phyloP scores from a whole-genome alignment of 2,888 invertebrate genomes.

The Metallyticus violacea region DNA sequence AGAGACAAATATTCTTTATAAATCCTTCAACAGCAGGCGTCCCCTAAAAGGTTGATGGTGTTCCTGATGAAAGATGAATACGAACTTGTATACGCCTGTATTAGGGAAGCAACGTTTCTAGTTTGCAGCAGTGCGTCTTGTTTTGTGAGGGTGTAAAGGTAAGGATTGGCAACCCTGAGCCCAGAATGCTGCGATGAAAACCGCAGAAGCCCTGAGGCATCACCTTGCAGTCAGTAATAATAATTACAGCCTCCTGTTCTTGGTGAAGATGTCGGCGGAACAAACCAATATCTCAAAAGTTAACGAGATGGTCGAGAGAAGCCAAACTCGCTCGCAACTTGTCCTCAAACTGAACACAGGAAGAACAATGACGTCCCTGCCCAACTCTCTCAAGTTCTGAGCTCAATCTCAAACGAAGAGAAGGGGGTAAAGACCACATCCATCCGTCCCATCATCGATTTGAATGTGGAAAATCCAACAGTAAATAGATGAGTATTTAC shows the following conservation, averaged over 20 bases:
- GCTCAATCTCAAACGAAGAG: neutral
- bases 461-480: neutral
- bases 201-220: neutral
- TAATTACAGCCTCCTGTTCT: neutral
- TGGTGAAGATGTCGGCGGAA: conserved; percentile 7
- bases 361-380: neutral
- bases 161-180: conserved; percentile 13
- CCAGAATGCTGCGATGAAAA: neutral
- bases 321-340: neutral
- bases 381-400: neutral
- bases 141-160: neutral
- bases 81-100: no score
- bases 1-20: no score
- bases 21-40: no score
- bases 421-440: conserved; percentile 6
- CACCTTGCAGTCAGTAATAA: conserved; percentile 18
- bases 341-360: neutral
- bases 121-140: no score
- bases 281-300: conserved; percentile 20
- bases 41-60: no score
- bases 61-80: no score
- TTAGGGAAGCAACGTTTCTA: neutral
- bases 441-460: conserved; percentile 8
- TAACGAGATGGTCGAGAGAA: conserved; percentile 8
- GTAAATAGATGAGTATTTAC: neutral